phyloP scores from a whole-genome alignment of 2,797 vertebrate species.

The Dicrostonyx torquatus region DNA sequence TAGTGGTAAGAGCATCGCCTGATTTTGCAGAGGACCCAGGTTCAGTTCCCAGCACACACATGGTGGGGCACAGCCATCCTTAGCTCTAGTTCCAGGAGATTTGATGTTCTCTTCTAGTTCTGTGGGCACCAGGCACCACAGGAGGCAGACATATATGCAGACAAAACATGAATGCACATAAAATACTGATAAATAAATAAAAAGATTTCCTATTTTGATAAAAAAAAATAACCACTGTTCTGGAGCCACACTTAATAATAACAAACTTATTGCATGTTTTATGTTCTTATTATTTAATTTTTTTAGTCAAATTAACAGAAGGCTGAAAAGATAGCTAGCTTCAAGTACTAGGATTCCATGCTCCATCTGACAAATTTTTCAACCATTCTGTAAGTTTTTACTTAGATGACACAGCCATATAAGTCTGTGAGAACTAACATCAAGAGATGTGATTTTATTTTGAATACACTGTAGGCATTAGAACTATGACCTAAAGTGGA shows the following conservation, averaged over 20 bases:
- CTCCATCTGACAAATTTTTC: background rate
- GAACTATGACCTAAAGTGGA: background rate
- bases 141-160: no score
- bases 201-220: background rate
- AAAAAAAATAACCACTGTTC: slow-evolving; percentile 7
- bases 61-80: background rate
- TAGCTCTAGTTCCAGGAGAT: background rate
- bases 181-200: background rate
- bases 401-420: background rate
- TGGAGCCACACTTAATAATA: background rate
- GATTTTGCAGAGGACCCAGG: background rate
- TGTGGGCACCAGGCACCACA: background rate
- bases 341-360: background rate
- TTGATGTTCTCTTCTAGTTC: background rate
- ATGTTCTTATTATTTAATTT: background rate
- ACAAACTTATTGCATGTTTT: background rate
- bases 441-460: background rate
- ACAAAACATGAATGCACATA: background rate
- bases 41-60: background rate
- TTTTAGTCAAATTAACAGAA: slow-evolving; percentile 9
- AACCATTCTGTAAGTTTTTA: background rate
- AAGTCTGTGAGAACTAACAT: background rate
- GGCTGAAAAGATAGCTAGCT: background rate
- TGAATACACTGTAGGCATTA: background rate
- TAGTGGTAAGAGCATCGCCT: background rate